These are phyloP conservation scores for Melinaea marsaeus DNA, from an alignment of 2,888 invertebrate genomes.

Conservation along the genomic window DNA sequence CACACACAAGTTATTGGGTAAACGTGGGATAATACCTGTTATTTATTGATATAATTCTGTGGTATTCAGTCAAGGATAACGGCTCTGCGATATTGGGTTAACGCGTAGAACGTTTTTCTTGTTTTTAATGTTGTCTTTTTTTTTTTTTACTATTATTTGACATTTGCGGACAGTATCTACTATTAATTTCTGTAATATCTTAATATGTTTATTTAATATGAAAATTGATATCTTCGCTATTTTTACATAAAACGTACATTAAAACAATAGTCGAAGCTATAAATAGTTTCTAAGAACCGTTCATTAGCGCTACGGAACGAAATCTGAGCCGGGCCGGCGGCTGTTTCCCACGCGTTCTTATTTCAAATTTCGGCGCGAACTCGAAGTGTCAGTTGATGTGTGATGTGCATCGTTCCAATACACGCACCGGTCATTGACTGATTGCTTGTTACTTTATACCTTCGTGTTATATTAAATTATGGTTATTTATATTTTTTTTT, in stretches of 20 bases:
- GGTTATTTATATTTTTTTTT: not conserved
- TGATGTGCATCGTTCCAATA: constrained; percentile 23
- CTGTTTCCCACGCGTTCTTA: constrained; percentile 67
- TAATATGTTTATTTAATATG: too few relatives aligned
- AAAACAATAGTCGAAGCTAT: too few relatives aligned
- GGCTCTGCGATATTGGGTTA: too few relatives aligned
- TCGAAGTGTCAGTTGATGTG: constrained; percentile 43
- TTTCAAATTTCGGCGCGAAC: constrained; percentile 68
- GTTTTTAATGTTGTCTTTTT: too few relatives aligned
- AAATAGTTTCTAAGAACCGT: constrained; percentile 31
- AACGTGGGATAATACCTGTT: constrained; percentile 20
- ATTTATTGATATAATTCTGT: constrained; percentile 10
- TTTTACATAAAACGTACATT: too few relatives aligned
- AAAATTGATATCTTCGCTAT: too few relatives aligned
- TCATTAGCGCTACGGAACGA: constrained; percentile 61
- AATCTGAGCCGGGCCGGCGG: constrained; percentile 55
- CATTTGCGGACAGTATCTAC: too few relatives aligned
- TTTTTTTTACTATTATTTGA: too few relatives aligned
- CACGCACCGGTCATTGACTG: constrained; percentile 31
- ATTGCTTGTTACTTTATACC: constrained; percentile 15
- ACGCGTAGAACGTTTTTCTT: too few relatives aligned
- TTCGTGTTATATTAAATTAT: constrained; percentile 12
- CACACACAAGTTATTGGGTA: constrained; percentile 12
- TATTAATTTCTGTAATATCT: too few relatives aligned
- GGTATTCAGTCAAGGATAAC: too few relatives aligned